Percentiles rank a stretch among this genome's conserved stretches.
Conservation (phyloP, 2,797 vertebrate species). For the Melanotaenia trifasciata region DNA sequence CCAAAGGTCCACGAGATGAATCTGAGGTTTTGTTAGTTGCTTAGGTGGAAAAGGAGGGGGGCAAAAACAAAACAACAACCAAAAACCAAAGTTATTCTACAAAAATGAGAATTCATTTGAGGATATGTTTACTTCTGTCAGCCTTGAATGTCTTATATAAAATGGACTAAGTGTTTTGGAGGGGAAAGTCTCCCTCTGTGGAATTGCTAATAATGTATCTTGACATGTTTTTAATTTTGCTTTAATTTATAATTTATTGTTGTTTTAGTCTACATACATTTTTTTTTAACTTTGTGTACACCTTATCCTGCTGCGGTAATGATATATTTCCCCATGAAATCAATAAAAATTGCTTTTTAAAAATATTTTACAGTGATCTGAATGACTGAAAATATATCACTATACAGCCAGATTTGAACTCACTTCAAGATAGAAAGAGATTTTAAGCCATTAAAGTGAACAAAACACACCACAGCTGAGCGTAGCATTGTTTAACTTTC, state of each 20-base stretch:
- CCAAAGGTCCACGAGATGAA: neutral
- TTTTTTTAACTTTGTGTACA: neutral
- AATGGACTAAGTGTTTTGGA: neutral
- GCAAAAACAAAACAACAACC: neutral
- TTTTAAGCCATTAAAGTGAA: neutral
- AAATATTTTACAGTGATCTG: neutral
- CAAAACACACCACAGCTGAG: neutral
- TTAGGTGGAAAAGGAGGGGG: neutral
- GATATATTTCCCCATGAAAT: neutral
- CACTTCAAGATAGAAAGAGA: neutral
- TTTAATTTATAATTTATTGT: neutral
- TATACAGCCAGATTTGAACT: neutral
- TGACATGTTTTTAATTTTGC: neutral
- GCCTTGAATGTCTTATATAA: neutral
- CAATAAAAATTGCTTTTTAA: slow-evolving; percentile 2
- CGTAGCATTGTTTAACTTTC: slow-evolving; percentile 19
- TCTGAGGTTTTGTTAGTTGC: neutral
- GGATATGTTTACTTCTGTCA: neutral
- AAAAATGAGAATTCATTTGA: neutral
- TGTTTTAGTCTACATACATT: neutral
- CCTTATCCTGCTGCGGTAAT: neutral
- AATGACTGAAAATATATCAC: neutral
- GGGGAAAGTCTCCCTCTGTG: neutral
- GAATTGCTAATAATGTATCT: slow-evolving; percentile 1
- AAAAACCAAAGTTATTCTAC: neutral